Evolutionary conservation across 2,113 vertebrate genomes (phyloP), one percentile per base, ranked within the genome.

Genomic region (Rafetus swinhoei): DNA sequence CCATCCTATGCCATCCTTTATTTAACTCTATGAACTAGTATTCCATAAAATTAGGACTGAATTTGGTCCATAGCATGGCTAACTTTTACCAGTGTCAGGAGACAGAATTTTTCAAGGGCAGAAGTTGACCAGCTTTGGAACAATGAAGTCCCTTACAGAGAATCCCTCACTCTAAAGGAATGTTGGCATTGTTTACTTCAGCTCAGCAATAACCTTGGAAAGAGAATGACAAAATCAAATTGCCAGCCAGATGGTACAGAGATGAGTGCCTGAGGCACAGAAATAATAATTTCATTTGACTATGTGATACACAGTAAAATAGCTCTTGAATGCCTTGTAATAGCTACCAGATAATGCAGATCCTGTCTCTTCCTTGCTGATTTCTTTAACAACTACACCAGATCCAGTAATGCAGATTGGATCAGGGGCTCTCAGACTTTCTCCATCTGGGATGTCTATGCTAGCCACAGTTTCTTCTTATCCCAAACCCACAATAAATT

Each of bases 111-210:
- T 50, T 77, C 35, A 14, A 22, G 7, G 53, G 27, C 22, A 53
- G 56, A 82, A 81, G 1, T 10, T 18, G 15, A 8, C 16, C 18
- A 25, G 3, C 0, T 86, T 6, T 57, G 76, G 76, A 84, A 39
- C 52, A 45, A 5, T 21, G 15, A 74, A 76, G 2, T 7, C 39
- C 55, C n/a, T 0, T 0, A 0, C 16, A 15, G 3, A 8, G 39
- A 81, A 50, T 74, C 13, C 39, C 9, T 0, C 7, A 50, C 69
- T 27, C 21, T 29, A 39, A 0, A 0, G 50, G 27, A 24, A 52
- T 57, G 56, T 7, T 57, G 74, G 14, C 19, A 50, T 12, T 76
- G 35, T 79, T 91, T 19, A 7, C 6, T 65, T 76, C 81, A 82
- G 81, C 32, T 76, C 81, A 82, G 81, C 32, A 90, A 72, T 22